Percentiles rank a stretch among this genome's conserved stretches.
phyloP scores from a whole-genome alignment of 2,797 vertebrate genomes.

The Halcyon smyrnensis region DNA sequence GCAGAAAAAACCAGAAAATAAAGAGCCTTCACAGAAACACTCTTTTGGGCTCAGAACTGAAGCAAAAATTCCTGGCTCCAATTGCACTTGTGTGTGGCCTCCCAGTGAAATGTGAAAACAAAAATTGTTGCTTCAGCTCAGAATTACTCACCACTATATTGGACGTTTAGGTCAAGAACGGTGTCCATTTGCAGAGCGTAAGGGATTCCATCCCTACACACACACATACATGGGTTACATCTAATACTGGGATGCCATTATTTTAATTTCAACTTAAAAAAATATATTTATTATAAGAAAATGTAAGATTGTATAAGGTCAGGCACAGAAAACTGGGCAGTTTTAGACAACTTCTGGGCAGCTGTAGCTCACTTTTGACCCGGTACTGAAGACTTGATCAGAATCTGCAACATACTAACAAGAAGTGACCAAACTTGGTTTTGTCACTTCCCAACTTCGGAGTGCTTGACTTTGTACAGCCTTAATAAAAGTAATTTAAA shows the following conservation, averaged over 20 bases:
- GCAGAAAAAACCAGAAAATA: background rate
- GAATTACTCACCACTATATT: fast-evolving
- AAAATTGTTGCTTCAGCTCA: background rate
- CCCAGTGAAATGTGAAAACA: background rate
- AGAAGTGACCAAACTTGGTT: background rate
- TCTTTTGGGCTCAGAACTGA: background rate
- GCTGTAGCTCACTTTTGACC: background rate
- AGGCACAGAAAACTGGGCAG: background rate
- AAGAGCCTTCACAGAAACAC: background rate
- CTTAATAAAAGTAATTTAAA: conserved; percentile 5
- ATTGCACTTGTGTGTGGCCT: background rate
- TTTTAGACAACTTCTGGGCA: background rate
- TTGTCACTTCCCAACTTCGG: background rate
- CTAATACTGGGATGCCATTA: too few species aligned
- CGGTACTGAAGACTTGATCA: background rate
- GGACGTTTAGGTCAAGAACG: fast-evolving
- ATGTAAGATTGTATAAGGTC: background rate
- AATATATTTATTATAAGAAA: fast-evolving
- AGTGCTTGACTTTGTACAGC: conserved; percentile 8
- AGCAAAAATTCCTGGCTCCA: background rate
- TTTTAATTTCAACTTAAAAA: background rate
- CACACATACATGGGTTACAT: fast-evolving
- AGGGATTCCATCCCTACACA: background rate
- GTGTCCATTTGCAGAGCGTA: fast-evolving
- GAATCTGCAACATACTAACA: background rate